Base-by-base conservation (phyloP, 2,888 invertebrate genomes). In the Aspidapion aeneum region DNA sequence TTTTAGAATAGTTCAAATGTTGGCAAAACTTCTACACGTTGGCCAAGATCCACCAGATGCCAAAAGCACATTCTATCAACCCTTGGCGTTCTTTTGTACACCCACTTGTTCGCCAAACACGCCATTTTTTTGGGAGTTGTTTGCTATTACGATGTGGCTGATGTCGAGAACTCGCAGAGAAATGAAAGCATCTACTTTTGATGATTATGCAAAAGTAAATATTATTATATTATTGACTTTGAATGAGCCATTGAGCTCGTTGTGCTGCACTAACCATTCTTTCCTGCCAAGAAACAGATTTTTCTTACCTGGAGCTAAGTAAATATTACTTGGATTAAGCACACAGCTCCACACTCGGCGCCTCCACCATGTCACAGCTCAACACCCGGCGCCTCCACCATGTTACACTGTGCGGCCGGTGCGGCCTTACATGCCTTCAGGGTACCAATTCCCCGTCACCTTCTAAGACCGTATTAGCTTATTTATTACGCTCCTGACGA, bases 61-160 rank as follows among this genome's bases (percentile, higher is more conserved):
- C 16, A 70, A 56, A 61, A 72, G 73, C 50, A 70, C 72, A 0
- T 72, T 74, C 21, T 78, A 77, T 59, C 76, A 79, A 61, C 80
- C 80, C 0, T 68, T 78, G 52, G 69, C 78, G 35, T 80, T 79
- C 67, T 73, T 73, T 50, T 73, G 74, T 18, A 69, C 73, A 2
- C 69, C 73, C 1, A 73, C 72, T 49, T 73, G 74, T 17, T 70
- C 73, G 2, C 69, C 73, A 1, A 73, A 72, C 61, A 71, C 67
- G 3, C 74, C 77, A 12, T 79, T 79, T 66, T 74, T 79, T 55
- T 71, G 74, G 57, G 79, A 80, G 67, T 68, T 80, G 18, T 80
- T 79, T 69, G 76, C 77, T 0, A 69, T 78, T 61, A 74, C 76
- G 0, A 77, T 79, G 77, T 78, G 77, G 77, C 66, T 78, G 17